A percentile compares a stretch with the other conserved stretches of the same genome.
phyloP scores from a whole-genome alignment of 2,888 invertebrate species.

The Platycnemis pennipes region DNA sequence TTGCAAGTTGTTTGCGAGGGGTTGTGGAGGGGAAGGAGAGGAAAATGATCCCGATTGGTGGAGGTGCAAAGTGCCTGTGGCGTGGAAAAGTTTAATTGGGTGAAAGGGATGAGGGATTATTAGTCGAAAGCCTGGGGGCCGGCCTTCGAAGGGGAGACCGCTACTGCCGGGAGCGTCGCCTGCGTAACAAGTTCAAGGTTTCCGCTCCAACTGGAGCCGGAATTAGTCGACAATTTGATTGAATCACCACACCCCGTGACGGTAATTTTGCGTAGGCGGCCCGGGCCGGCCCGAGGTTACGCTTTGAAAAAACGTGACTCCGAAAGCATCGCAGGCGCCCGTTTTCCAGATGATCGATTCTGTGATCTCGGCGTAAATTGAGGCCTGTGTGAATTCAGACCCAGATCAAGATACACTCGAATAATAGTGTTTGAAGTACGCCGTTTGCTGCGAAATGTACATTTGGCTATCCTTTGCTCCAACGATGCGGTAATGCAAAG shows the following conservation, averaged over 20 bases:
- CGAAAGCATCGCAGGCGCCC: too few species aligned
- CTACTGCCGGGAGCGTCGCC: not conserved
- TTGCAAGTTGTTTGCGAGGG: not conserved
- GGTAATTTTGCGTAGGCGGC: too few species aligned
- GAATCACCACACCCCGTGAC: not conserved
- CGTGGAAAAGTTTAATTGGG: slow-evolving; percentile 29
- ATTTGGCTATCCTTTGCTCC: too few species aligned
- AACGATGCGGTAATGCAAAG: too few species aligned
- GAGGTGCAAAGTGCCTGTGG: slow-evolving; percentile 2
- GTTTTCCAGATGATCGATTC: too few species aligned
- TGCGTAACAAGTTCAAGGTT: slow-evolving; percentile 5
- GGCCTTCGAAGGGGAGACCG: not conserved
- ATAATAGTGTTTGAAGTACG: too few species aligned
- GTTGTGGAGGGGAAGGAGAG: not conserved
- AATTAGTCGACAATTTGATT: slow-evolving; percentile 18
- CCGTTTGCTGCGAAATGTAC: too few species aligned
- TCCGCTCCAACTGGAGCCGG: not conserved
- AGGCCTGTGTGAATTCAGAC: too few species aligned
- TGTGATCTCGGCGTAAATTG: too few species aligned
- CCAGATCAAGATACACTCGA: too few species aligned
- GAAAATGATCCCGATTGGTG: slow-evolving; percentile 1
- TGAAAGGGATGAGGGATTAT: slow-evolving; percentile 26
- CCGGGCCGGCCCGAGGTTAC: too few species aligned
- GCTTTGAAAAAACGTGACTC: too few species aligned
- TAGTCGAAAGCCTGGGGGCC: not conserved